Evolutionary conservation across 2,888 invertebrate species (phyloP), one percentile per base, ranked within the genome.

Genomic region (Agrenia bidenticulata): DNA sequence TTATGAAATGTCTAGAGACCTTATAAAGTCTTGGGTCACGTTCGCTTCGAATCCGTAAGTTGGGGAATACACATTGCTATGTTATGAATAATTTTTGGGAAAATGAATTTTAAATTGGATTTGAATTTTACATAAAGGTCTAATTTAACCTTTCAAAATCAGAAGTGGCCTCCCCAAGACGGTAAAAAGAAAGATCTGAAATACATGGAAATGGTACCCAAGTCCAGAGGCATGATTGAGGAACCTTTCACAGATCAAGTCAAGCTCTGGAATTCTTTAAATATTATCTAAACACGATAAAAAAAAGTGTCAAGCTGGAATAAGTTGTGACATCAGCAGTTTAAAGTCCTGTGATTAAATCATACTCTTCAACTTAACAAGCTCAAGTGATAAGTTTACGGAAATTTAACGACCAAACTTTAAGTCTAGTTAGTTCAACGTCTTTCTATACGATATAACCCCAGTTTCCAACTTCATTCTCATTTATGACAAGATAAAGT

Each of bases 191-290:
- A 7, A 19, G 53, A 19, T 7, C 26, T 71, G 5, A 59, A 49
- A 42, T 73, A 70, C 42, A 71, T 73, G 73, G 69, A 71, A 45
- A 42, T 73, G 9, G 65, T 61, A 11, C 61, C 67, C 13, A 58
- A 63, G n/a, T 63, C 65, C 11, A 54, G 49, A 17, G 69, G 67
- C 13, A 67, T 73, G 54, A 71, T 73, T 45, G 66, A 65, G 21
- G 73, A 73, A 24, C 73, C 73, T 2, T 73, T 69, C 53, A 42
- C 58, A 17, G 63, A 69, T n/a, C 66, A 71, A 64, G 66, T 71
- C 32, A 39, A 58, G n/a, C 61, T 73, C 13, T 73, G 70, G 70
- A 39, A 69, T 23, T 45, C 50, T 4, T 55, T 69, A 13, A 64
- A 65, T 54, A 39, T 69, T 39, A 59, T 63, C 32, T 66, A 54